Evolutionary conservation across 2,113 vertebrate genomes (phyloP).

Genomic region (Pavo muticus): DNA sequence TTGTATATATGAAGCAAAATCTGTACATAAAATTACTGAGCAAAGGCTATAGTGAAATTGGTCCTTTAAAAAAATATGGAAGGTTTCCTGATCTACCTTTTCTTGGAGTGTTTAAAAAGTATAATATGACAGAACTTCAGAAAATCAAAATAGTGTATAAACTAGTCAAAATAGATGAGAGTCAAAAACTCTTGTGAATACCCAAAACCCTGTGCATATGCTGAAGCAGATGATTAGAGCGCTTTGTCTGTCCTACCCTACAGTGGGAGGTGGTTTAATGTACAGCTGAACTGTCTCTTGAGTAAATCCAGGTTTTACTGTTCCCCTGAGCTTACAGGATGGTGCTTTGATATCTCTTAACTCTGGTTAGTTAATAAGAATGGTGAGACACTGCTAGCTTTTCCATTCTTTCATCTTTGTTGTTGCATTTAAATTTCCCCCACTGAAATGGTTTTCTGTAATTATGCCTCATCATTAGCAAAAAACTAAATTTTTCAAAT

Average conservation of each 20-base stretch:
- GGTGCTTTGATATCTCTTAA: background rate
- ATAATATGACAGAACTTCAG: constrained; percentile 6
- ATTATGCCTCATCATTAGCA: background rate
- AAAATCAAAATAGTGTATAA: constrained; percentile 3
- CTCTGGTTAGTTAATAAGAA: background rate
- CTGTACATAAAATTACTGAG: background rate
- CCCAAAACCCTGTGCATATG: constrained; percentile 44
- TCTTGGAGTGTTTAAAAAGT: background rate
- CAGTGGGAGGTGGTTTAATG: background rate
- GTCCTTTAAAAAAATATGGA: background rate
- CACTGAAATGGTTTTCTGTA: background rate
- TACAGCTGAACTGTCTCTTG: constrained; percentile 17
- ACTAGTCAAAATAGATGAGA: background rate
- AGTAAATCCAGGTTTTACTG: background rate
- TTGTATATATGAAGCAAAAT: background rate
- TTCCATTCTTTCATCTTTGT: background rate
- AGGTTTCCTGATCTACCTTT: background rate
- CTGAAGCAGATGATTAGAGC: constrained; percentile 49
- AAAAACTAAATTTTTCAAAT: background rate
- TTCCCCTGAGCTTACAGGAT: background rate
- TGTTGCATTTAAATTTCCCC: background rate
- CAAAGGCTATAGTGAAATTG: background rate
- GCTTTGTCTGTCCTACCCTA: constrained; percentile 1
- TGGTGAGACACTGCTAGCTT: background rate
- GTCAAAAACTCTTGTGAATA: constrained; percentile 35